A percentile compares a stretch with the other conserved stretches of the same genome.
phyloP scores from a whole-genome alignment of 2,797 vertebrate species.

The Spondyliosoma cantharus region DNA sequence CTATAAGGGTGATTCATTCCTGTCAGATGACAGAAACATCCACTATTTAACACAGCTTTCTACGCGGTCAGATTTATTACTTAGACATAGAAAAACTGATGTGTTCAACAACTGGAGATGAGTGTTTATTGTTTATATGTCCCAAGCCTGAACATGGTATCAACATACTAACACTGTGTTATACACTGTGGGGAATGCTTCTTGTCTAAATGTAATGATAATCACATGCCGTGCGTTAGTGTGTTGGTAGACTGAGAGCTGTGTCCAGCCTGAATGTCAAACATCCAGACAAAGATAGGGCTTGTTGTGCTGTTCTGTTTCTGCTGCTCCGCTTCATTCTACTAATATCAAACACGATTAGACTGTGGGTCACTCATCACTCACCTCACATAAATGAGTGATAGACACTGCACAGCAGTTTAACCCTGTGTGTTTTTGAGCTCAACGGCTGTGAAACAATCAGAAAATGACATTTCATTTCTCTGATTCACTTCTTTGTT shows the following conservation, averaged over 20 bases:
- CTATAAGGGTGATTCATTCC: background rate
- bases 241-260: conserved; percentile 48
- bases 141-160: background rate
- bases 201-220: conserved; percentile 59
- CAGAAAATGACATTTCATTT: too few species aligned
- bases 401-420: background rate
- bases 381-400: background rate
- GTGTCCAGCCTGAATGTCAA: conserved; percentile 52
- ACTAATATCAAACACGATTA: conserved; percentile 36
- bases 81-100: background rate
- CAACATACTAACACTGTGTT: background rate
- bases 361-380: background rate
- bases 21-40: background rate
- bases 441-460: too few species aligned
- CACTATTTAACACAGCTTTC: background rate
- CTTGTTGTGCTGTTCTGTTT: conserved; percentile 63
- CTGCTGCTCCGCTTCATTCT: conserved; percentile 41
- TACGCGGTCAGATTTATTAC: background rate
- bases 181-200: conserved; percentile 11
- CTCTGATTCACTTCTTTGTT: too few species aligned
- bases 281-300: conserved; percentile 70
- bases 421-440: background rate
- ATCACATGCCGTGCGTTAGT: conserved; percentile 69
- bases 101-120: background rate
- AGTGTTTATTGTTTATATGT: too few species aligned